Conservation (phyloP, 2,888 invertebrate species). For the Aethes cnicana region DNA sequence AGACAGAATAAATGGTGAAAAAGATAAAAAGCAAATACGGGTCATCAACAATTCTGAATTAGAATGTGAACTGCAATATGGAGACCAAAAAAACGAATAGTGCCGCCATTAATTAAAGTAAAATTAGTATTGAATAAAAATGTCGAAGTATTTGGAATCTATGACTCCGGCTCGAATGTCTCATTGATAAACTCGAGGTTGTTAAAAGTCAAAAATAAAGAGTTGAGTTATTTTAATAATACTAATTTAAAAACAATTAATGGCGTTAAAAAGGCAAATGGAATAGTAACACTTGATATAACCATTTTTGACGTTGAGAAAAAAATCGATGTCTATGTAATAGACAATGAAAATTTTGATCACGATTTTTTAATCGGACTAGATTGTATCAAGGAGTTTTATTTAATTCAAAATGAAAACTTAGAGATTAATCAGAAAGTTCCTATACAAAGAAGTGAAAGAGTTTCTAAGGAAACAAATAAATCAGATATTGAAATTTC, state of each 20-base stretch:
- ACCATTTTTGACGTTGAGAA: neutral
- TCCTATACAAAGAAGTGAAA: neutral
- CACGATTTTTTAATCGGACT: constrained; percentile 41
- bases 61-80: constrained; percentile 18
- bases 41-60: constrained; percentile 13
- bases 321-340: constrained; percentile 19
- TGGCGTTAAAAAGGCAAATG: neutral
- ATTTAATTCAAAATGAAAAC: constrained; percentile 38
- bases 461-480: neutral
- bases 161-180: constrained; percentile 42
- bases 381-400: constrained; percentile 37
- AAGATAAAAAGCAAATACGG: constrained; percentile 6
- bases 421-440: constrained; percentile 29
- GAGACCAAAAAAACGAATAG: constrained; percentile 22
- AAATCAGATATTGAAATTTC: constrained; percentile 10
- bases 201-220: constrained; percentile 29
- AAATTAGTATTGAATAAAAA: constrained; percentile 35
- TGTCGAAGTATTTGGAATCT: constrained; percentile 35
- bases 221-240: neutral
- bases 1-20: too few species aligned
- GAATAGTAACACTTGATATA: neutral
- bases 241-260: constrained; percentile 9
- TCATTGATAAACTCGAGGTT: constrained; percentile 42
- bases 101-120: constrained; percentile 36
- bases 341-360: constrained; percentile 37